Conservation (phyloP, 35 echinoderm and acorn worm genomes). For the Eucidaris tribuloides region DNA sequence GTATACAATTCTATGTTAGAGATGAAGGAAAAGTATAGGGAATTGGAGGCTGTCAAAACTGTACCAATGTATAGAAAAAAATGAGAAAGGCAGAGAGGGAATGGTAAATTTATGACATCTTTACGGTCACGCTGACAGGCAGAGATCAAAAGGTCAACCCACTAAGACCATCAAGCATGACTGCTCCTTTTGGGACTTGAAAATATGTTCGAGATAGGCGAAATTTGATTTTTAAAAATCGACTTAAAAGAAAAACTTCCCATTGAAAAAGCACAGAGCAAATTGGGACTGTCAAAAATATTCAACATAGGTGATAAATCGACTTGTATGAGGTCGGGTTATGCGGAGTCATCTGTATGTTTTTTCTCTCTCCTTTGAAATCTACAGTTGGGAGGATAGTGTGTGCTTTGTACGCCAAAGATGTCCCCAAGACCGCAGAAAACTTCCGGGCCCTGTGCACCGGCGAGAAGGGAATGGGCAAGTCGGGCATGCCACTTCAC, state of each 20-base stretch:
- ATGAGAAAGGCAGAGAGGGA: too few species aligned
- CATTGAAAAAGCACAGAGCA: background rate
- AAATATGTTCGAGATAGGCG: too few species aligned
- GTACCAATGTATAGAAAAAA: too few species aligned
- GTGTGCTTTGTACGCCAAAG: constrained; percentile 69
- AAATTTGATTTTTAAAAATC: too few species aligned
- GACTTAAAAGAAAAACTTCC: background rate
- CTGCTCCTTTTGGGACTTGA: too few species aligned
- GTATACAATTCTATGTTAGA: too few species aligned
- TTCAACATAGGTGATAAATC: background rate
- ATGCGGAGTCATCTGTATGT: background rate
- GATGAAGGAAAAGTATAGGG: too few species aligned
- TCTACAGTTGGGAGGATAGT: constrained; percentile 65
- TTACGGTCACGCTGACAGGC: too few species aligned
- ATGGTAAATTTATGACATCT: too few species aligned
- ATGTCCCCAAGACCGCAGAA: constrained; percentile 77
- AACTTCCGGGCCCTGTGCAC: constrained; percentile 82
- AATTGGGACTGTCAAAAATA: background rate
- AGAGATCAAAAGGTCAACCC: too few species aligned
- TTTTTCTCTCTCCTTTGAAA: background rate
- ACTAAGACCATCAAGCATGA: too few species aligned
- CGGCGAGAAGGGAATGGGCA: constrained; percentile 74
- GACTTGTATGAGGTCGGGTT: background rate
- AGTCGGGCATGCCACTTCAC: constrained; percentile 55
- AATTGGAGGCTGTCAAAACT: too few species aligned